Evolutionary conservation across 2,888 invertebrate species (phyloP).

Genomic region (Leucoptera coffeella): DNA sequence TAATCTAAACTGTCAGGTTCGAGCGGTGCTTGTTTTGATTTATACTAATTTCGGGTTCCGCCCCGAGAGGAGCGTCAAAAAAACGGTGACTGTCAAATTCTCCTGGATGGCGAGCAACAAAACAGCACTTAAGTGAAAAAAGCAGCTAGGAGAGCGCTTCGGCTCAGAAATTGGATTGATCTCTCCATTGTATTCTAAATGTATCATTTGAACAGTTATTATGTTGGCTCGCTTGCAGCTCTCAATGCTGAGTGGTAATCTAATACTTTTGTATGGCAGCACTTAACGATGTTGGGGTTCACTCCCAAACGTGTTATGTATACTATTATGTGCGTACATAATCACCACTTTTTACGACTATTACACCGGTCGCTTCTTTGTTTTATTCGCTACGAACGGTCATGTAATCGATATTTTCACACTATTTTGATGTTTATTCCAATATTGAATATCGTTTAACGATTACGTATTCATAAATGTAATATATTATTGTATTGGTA

Average conservation of each 20-base stretch:
- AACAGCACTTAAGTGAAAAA: conserved; percentile 47
- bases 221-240: conserved; percentile 32
- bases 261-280: conserved; percentile 53
- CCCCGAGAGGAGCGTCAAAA: no score
- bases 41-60: no score
- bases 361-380: no score
- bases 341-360: conserved; percentile 7
- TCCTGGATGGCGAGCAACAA: conserved; percentile 47
- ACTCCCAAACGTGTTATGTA: conserved; percentile 26
- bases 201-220: conserved; percentile 55
- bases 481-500: conserved; percentile 21
- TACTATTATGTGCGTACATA: no score
- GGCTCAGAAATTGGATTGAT: conserved; percentile 55
- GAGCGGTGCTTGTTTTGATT: no score
- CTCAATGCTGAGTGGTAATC: conserved; percentile 46
- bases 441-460: no score
- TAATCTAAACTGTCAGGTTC: no score
- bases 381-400: no score
- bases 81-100: conserved; percentile 52
- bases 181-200: conserved; percentile 53
- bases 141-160: conserved; percentile 49
- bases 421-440: conserved; percentile 1
- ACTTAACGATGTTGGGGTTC: conserved; percentile 27
- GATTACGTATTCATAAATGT: conserved; percentile 24
- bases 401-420: conserved; percentile 16